These are phyloP conservation scores for Microtus montanus DNA, from an alignment of 2,113 vertebrate species.

Conservation along the genomic window DNA sequence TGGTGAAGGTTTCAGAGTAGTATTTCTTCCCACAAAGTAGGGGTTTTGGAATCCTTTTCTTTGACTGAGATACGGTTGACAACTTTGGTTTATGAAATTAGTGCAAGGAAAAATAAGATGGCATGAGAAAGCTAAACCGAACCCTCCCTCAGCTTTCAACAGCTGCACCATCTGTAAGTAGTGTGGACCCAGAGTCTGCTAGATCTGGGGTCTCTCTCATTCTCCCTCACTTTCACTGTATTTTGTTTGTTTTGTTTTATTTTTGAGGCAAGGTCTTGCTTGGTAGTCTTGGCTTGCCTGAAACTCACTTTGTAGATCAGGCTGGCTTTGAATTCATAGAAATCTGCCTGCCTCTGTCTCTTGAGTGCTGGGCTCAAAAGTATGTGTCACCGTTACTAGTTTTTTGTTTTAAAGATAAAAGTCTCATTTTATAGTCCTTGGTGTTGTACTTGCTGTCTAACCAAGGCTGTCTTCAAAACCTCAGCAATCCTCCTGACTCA, in stretches of 20 bases:
- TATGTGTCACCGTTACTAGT: background rate
- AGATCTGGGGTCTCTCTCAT: background rate
- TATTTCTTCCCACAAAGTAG: slow-evolving; percentile 57
- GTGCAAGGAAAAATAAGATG: slow-evolving; percentile 54
- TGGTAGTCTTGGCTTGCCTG: background rate
- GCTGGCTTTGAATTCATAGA: background rate
- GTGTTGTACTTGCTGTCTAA: background rate
- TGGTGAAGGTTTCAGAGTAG: slow-evolving; percentile 54
- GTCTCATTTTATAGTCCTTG: background rate
- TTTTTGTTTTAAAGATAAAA: background rate
- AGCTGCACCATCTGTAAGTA: background rate
- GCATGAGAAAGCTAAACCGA: slow-evolving; percentile 19
- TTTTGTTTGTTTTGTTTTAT: background rate
- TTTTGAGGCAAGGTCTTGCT: background rate
- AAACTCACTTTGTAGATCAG: background rate
- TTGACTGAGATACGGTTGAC: slow-evolving; percentile 70
- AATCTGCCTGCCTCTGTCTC: no score
- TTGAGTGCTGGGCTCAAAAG: no score
- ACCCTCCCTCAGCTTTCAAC: slow-evolving; percentile 19
- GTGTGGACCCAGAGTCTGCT: background rate
- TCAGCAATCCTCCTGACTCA: background rate
- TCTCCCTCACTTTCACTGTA: background rate
- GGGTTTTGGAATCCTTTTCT: slow-evolving; percentile 67
- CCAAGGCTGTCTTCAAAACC: background rate
- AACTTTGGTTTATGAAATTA: slow-evolving; percentile 73